Evolutionary conservation across 2,888 invertebrate genomes (phyloP).

Genomic region (Horisme vitalbata): DNA sequence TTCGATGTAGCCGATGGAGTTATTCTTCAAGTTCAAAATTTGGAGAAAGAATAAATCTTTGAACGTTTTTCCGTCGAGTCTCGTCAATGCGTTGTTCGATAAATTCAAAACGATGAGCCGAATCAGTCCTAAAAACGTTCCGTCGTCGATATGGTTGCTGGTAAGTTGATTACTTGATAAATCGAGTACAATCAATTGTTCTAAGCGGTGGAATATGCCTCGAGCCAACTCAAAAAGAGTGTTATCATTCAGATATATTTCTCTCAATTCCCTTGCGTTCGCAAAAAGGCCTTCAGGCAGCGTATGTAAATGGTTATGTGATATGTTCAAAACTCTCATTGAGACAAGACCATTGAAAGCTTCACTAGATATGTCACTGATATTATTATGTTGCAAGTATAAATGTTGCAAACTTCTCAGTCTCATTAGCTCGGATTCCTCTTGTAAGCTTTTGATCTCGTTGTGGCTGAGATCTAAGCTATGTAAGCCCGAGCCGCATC

Average conservation of each 20-base stretch:
- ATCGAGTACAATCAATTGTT: conserved; percentile 92
- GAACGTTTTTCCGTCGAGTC: conserved; percentile 92
- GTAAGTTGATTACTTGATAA: conserved; percentile 92
- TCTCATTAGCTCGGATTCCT: conserved; percentile 89
- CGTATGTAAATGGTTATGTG: conserved; percentile 91
- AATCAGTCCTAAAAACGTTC: conserved; percentile 92
- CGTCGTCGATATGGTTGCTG: conserved; percentile 92
- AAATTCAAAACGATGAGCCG: conserved; percentile 92
- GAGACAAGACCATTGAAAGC: conserved; percentile 90
- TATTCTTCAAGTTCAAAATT: conserved; percentile 92
- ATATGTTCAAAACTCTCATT: conserved; percentile 91
- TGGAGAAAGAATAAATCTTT: conserved; percentile 93
- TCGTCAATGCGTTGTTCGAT: conserved; percentile 92
- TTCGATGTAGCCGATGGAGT: conserved; percentile 94
- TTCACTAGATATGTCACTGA: conserved; percentile 90
- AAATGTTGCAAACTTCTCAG: conserved; percentile 91
- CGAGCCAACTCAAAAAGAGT: conserved; percentile 91
- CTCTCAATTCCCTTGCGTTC: conserved; percentile 90
- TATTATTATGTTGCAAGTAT: conserved; percentile 91
- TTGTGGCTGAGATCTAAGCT: conserved; percentile 92
- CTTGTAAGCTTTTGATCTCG: conserved; percentile 87
- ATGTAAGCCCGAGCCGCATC: conserved; percentile 87
- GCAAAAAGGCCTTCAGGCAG: conserved; percentile 92
- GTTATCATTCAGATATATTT: conserved; percentile 93
- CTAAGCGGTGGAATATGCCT: conserved; percentile 91